Base-by-base conservation (phyloP, 2,888 invertebrate species). In the Thysanoteuthis rhombus region DNA sequence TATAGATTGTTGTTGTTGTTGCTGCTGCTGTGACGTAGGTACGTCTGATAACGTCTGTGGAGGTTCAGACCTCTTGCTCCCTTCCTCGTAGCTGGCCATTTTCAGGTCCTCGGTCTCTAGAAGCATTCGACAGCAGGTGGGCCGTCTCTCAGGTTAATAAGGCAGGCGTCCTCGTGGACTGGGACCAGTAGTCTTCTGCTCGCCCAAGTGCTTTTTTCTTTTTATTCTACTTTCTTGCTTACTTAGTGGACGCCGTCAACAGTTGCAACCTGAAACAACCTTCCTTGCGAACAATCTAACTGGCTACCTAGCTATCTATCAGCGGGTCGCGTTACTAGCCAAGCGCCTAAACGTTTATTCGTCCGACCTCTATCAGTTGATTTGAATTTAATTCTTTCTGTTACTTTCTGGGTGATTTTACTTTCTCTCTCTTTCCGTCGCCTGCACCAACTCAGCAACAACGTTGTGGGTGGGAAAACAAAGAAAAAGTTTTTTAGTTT, bases 41-140 rank as follows among this genome's bases (percentile, higher is more conserved):
- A 40, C 19, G 2, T 40, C 42, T 4, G 45, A 32, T 45, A 40
- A n/a, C 19, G 92, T 45, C 40, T 45, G 92, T 40, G 40, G n/a
- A 45, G 25, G 40, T 19, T 45, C 42, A 40, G 32, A n/a, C 40
- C 40, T 92, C 40, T 92, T 92, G 42, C 40, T 92, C 25, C 75
- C 75, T 75, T 92, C 92, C 25, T 92, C 92, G 40, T 92, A 22
- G 40, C 40, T 92, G 32, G 92, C 92, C 92, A 92, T 92, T n/a
- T 92, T 92, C 8, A n/a, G 42, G 40, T 6, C 32, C 36, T 45
- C 39, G 25, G 45, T 92, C 92, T 92, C 92, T 40, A 92, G n/a
- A n/a, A 92, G 92, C 92, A 92, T 92, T 92, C 92, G 92, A 19
- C 32, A 45, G 92, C 42, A 40, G 42, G 91, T 28, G 42, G 42